Evolutionary conservation across 2,113 vertebrate species (phyloP).

Genomic region (Trinectes maculatus): DNA sequence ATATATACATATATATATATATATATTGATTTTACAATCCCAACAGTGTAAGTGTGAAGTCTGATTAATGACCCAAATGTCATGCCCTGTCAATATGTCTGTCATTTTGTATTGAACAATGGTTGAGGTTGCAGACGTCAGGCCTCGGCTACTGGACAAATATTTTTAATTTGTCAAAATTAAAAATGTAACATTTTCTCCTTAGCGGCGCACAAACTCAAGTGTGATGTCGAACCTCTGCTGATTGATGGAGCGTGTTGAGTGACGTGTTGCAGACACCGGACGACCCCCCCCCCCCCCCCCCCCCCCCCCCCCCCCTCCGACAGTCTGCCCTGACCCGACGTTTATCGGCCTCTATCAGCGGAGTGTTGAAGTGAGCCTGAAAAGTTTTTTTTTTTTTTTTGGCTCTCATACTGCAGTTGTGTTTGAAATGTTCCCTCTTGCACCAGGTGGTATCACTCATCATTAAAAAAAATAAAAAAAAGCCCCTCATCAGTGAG

Average conservation of each 20-base stretch:
- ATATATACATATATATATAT: too few relatives aligned
- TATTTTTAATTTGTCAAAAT: background rate
- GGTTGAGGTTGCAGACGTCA: too few relatives aligned
- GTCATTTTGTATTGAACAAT: too few relatives aligned
- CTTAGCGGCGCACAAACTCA: background rate
- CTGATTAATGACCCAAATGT: too few relatives aligned
- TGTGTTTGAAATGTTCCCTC: conserved; percentile 7
- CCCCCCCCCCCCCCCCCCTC: conserved; percentile 23
- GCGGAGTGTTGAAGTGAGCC: conserved; percentile 63
- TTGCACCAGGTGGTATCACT: too few relatives aligned
- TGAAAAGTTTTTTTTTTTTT: conserved; percentile 11
- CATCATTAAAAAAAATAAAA: too few relatives aligned
- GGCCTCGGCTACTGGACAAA: background rate
- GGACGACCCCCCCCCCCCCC: conserved; percentile 17
- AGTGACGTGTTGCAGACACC: conserved; percentile 61
- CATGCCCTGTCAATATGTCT: too few relatives aligned
- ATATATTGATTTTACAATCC: too few relatives aligned
- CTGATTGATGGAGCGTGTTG: conserved; percentile 27
- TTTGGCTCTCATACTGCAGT: background rate
- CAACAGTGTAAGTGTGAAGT: too few relatives aligned
- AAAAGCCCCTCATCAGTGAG: too few relatives aligned
- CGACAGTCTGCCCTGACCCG: conserved; percentile 32
- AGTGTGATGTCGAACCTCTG: background rate
- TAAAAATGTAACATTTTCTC: background rate
- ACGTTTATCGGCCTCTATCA: conserved; percentile 50